These are phyloP conservation scores for human DNA, from an alignment of 2,113 vertebrate species.

Conservation along the genomic window GRCh38 chrX:86498001-86498500, in stretches of 20 bases:
- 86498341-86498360: background rate
- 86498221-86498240: conserved; percentile 2
- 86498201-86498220: background rate
- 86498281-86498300: no score
- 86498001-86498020: background rate
- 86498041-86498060: background rate
- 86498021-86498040: background rate
- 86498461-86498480: background rate
- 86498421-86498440: background rate
- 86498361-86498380: background rate
- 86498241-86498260: background rate
- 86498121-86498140: background rate
- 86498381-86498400: background rate
- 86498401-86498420: background rate
- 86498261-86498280: background rate
- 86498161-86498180: background rate
- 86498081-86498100: background rate
- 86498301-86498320: background rate
- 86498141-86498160: background rate
- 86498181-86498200: conserved; percentile 8
- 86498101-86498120: background rate
- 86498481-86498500: background rate
- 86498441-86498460: background rate
- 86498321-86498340: background rate
- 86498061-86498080: background rate